Base-by-base conservation (phyloP, 1,140 invertebrate genomes). In the Brachionus paranguensis region DNA sequence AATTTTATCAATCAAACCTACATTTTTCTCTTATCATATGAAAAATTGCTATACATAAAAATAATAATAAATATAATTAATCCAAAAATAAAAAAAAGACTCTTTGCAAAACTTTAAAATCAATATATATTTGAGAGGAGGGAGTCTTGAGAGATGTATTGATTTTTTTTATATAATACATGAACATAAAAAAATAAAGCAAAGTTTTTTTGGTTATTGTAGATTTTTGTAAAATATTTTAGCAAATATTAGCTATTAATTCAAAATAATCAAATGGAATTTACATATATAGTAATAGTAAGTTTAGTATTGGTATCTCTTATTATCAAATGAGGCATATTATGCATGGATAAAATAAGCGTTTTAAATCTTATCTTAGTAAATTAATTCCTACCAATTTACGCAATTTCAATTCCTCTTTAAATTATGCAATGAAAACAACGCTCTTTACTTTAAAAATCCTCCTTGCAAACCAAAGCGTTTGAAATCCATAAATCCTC, bases 201-300 rank as follows among this genome's bases (percentile, higher is more conserved):
- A 27, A 60, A 60, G 20, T 60, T 60, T 60, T 60, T 20, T 60
- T 60, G 5, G 11, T 20, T 60, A 12, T 47, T 47, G 45, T 47
- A 60, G 53, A 60, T 60, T 20, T 60, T 55, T 55, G n/a, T 55
- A 17, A n/a, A n/a, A 17, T 55, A 6, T 55, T 60, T 60, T 47
- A 8, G 53, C n/a, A 60, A 60, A 60, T 10, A 60, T 47, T 45
- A 11, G 43, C 43, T 45, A 29, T 29, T 14, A 60, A 20, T 20
- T 60, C 53, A 20, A 60, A 60, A 60, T 74, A 11, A 74, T 43
- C 43, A 24, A 50, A 76, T 76, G 72, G 72, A 76, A 53, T 76
- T 76, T 76, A 50, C 45, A 27, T 76, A 76, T 76, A 50, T 76
- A 24, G 47, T 76, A 45, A 76, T 76, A 76, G 72, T 76, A 76